These are phyloP conservation scores for Amblyopsis rosae DNA, from an alignment of 2,113 vertebrate genomes.

Conservation along the genomic window DNA sequence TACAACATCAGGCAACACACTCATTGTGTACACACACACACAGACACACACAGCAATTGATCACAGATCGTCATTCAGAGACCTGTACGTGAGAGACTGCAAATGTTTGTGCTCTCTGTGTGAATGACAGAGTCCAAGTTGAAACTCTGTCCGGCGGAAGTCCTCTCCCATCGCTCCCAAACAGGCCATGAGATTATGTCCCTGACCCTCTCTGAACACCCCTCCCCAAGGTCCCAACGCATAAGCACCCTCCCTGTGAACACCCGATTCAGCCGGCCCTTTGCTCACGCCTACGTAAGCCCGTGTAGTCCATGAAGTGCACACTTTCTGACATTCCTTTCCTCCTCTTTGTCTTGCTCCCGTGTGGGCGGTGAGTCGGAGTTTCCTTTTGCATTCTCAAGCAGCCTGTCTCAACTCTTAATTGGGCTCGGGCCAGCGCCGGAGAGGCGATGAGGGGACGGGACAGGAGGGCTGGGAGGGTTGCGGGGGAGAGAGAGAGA, in stretches of 20 bases:
- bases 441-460: constrained; percentile 5
- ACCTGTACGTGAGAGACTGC: constrained; percentile 52
- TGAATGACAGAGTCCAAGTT: constrained; percentile 44
- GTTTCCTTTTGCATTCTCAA: constrained; percentile 37
- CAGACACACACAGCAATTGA: constrained; percentile 8
- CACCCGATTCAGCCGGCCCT: neutral
- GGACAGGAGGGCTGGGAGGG: neutral
- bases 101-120: constrained; percentile 62
- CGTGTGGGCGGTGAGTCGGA: neutral
- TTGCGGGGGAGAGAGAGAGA: constrained; percentile 1
- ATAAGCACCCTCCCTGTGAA: constrained; percentile 17
- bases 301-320: no score
- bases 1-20: constrained; percentile 35
- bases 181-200: constrained; percentile 9
- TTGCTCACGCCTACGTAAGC: neutral
- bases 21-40: constrained; percentile 20
- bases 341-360: constrained; percentile 13
- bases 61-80: constrained; percentile 59
- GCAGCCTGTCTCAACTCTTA: constrained; percentile 12
- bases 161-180: constrained; percentile 39
- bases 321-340: constrained; percentile 4
- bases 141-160: constrained; percentile 28
- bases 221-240: constrained; percentile 10
- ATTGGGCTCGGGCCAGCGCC: constrained; percentile 1
- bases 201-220: constrained; percentile 7